Percentiles rank a stretch among this genome's conserved stretches.
phyloP scores from a whole-genome alignment of 2,888 invertebrate species.

The Tribolium freemani region DNA sequence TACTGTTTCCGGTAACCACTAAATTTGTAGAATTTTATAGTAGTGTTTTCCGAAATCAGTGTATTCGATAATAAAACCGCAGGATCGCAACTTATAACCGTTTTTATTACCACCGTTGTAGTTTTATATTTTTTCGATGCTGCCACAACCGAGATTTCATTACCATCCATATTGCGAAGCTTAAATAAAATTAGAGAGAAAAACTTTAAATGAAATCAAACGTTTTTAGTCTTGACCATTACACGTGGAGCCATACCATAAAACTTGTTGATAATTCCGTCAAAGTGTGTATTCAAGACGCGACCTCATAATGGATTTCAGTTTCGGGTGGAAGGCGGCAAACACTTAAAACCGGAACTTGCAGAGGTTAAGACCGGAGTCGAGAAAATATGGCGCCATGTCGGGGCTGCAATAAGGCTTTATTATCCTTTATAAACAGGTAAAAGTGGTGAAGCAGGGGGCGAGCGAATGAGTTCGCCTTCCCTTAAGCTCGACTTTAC shows the following conservation, averaged over 20 bases:
- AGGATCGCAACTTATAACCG: not conserved
- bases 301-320: slow-evolving; percentile 30
- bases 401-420: slow-evolving; percentile 65
- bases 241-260: too few relatives aligned
- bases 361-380: slow-evolving; percentile 56
- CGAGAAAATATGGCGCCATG: slow-evolving; percentile 64
- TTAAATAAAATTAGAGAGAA: not conserved
- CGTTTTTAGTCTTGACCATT: too few relatives aligned
- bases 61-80: slow-evolving; percentile 1
- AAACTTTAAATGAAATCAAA: too few relatives aligned
- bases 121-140: slow-evolving; percentile 1
- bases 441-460: slow-evolving; percentile 60
- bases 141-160: not conserved
- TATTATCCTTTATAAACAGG: slow-evolving; percentile 69
- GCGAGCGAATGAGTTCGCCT: slow-evolving; percentile 54
- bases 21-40: slow-evolving; percentile 46
- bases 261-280: not conserved
- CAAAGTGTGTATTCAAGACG: not conserved
- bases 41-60: slow-evolving; percentile 41
- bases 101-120: not conserved
- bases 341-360: slow-evolving; percentile 58
- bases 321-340: slow-evolving; percentile 28
- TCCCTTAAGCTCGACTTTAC: slow-evolving; percentile 57
- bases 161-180: not conserved
- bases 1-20: slow-evolving; percentile 50